phyloP scores from a whole-genome alignment of 2,113 vertebrate genomes.

The Tetrax tetrax region DNA sequence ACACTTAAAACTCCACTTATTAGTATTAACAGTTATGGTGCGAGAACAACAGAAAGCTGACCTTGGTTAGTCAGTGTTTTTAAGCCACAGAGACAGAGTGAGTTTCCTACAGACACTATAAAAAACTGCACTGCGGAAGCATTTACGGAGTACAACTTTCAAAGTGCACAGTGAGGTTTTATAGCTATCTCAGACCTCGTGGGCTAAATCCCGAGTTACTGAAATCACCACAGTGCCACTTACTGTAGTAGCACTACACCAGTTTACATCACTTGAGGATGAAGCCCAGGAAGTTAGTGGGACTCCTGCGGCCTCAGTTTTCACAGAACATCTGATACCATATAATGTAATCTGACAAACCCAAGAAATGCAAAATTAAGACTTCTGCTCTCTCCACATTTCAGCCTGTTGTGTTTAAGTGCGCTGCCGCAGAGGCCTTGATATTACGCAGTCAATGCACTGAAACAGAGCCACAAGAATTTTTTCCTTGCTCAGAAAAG shows the following conservation, averaged over 20 bases:
- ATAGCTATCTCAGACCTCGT: conserved; percentile 14
- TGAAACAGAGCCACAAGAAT: not conserved
- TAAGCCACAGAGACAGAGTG: not conserved
- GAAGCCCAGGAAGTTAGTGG: conserved; percentile 6
- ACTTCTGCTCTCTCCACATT: conserved; percentile 30
- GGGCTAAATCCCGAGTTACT: conserved; percentile 12
- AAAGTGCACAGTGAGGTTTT: conserved; percentile 30
- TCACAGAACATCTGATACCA: conserved; percentile 33
- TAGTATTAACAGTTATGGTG: conserved; percentile 34
- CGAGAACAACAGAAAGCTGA: not conserved
- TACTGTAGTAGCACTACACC: not conserved
- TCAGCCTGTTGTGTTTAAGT: conserved; percentile 23
- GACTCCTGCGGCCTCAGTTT: conserved; percentile 45
- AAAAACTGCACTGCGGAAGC: not conserved
- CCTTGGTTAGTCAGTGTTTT: not conserved
- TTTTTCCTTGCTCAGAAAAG: not conserved
- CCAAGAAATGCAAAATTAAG: conserved; percentile 31
- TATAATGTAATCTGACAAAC: conserved; percentile 50
- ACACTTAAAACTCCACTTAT: not conserved
- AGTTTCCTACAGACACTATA: conserved; percentile 14
- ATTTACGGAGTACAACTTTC: conserved; percentile 12
- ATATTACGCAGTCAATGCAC: not conserved
- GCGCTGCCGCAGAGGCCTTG: not conserved
- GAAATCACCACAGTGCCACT: not conserved
- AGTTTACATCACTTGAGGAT: not conserved